Conservation (phyloP, 2,113 vertebrate genomes). For the Rhea pennata region DNA sequence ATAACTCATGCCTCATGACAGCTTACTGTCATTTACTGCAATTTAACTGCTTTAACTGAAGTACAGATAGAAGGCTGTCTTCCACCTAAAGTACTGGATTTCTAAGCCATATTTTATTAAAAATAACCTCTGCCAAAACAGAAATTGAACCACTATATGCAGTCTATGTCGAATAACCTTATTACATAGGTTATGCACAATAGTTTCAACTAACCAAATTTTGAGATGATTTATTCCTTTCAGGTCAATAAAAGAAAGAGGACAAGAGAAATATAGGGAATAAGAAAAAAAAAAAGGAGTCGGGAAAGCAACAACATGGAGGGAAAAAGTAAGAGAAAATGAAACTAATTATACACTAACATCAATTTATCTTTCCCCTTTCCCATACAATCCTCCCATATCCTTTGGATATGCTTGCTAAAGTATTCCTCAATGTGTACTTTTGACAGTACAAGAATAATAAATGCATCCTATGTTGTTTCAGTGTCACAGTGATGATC, state of each 20-base stretch:
- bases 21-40: not conserved
- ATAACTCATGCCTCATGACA: not conserved
- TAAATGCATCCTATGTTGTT: not conserved
- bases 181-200: not conserved
- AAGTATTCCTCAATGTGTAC: not conserved
- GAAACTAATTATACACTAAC: not conserved
- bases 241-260: not conserved
- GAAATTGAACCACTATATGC: not conserved
- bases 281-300: not conserved
- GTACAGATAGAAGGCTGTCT: not conserved
- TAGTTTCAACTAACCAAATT: not conserved
- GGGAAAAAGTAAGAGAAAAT: not conserved
- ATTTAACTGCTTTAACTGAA: not conserved
- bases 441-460: not conserved
- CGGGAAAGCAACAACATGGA: not conserved
- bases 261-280: not conserved
- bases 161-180: not conserved
- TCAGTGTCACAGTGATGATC: not conserved
- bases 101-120: not conserved
- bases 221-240: not conserved
- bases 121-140: not conserved
- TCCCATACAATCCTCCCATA: not conserved
- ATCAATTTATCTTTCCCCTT: not conserved
- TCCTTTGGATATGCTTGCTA: not conserved
- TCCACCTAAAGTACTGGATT: not conserved